These are phyloP conservation scores for Melanargia galathea DNA, from an alignment of 2,888 invertebrate species.

Conservation along the genomic window DNA sequence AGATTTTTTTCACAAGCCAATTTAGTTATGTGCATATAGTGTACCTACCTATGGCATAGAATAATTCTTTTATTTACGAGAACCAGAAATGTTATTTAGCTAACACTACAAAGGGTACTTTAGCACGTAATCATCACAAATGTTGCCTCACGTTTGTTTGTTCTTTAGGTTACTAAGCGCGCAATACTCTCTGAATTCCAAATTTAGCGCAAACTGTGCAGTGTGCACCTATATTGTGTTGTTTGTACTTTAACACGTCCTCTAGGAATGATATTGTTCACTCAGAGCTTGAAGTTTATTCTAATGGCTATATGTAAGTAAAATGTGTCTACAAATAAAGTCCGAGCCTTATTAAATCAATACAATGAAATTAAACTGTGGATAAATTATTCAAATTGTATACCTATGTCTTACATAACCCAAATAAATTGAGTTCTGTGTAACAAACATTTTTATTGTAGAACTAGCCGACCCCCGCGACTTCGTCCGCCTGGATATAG, in stretches of 20 bases:
- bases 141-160: slow-evolving; percentile 23
- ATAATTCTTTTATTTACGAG: slow-evolving; percentile 11
- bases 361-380: too few relatives aligned
- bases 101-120: slow-evolving; percentile 19
- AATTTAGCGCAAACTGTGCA: slow-evolving; percentile 18
- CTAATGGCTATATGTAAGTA: not conserved
- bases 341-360: too few relatives aligned
- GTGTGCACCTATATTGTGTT: slow-evolving; percentile 14
- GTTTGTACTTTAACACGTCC: slow-evolving; percentile 5
- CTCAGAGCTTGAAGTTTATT: not conserved
- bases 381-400: too few relatives aligned
- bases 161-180: slow-evolving; percentile 22
- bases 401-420: too few relatives aligned
- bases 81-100: slow-evolving; percentile 8
- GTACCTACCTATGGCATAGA: not conserved
- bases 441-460: too few relatives aligned
- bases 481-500: too few relatives aligned
- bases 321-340: too few relatives aligned
- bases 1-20: too few relatives aligned
- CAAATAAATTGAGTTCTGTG: too few relatives aligned
- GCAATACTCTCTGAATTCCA: slow-evolving; percentile 22
- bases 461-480: too few relatives aligned
- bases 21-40: too few relatives aligned
- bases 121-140: slow-evolving; percentile 23
- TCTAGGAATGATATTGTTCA: not conserved